Percentiles rank a stretch among this genome's conserved stretches.
Evolutionary conservation across 2,113 vertebrate genomes (phyloP).

Genomic region (Clinocottus analis): DNA sequence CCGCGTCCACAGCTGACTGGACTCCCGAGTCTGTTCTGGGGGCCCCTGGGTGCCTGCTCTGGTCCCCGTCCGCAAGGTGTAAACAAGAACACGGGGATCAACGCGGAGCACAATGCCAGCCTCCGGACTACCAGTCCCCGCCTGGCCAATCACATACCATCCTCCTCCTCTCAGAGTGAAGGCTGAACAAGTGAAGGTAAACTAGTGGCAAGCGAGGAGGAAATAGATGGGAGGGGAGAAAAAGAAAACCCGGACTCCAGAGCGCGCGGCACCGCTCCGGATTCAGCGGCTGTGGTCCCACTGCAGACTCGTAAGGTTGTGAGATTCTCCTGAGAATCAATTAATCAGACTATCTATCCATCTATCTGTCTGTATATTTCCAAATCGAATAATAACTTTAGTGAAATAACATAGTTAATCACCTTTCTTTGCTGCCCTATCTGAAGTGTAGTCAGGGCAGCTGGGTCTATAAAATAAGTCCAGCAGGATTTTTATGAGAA

Average conservation of each 20-base stretch:
- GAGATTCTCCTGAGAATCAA: conserved; percentile 7
- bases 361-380: conserved; percentile 15
- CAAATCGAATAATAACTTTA: neutral
- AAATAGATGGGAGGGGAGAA: conserved; percentile 69
- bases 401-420: neutral
- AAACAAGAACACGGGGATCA: conserved; percentile 80
- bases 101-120: conserved; percentile 70
- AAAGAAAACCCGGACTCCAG: conserved; percentile 75
- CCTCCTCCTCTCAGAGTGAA: conserved; percentile 72
- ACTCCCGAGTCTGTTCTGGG: conserved; percentile 47
- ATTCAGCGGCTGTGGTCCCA: conserved; percentile 20
- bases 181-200: conserved; percentile 76
- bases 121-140: conserved; percentile 75
- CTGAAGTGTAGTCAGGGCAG: neutral
- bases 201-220: conserved; percentile 61
- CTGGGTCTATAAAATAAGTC: conserved; percentile 30
- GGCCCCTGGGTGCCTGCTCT: conserved; percentile 28
- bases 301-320: neutral
- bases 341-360: conserved; percentile 52
- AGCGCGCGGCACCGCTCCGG: conserved; percentile 16
- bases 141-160: conserved; percentile 80
- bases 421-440: neutral
- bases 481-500: conserved; percentile 51
- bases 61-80: conserved; percentile 74
- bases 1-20: conserved; percentile 20